Evolutionary conservation across 2,888 invertebrate genomes (phyloP), one percentile per base, ranked within the genome.

Genomic region (Augochlorella aurata): DNA sequence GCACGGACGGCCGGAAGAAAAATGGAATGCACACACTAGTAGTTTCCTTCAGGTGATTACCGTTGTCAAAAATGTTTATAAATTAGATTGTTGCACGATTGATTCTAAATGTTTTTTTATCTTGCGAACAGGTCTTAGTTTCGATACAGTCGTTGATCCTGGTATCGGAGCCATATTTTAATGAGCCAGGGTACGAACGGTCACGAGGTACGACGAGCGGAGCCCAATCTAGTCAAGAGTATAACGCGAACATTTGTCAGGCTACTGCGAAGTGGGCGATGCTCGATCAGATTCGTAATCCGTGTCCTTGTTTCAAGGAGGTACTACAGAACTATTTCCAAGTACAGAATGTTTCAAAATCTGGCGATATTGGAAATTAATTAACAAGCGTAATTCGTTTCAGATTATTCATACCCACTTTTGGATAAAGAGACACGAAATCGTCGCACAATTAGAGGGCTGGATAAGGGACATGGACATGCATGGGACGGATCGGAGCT

Each of bases 181-280:
- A 98, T 94, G 98, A 98, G 94, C 98, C 98, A 29, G 98, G 98
- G 74, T 98, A 98, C 94, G 98, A 98, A 94, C 95, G 98, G 89
- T 97, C 97, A 89, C 96, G 98, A 80, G 98, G 98, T 84, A 98
- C 98, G 54, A 96, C 97, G 82, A 96, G 97, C 38, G 98, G 98
- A 88, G 97, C 96, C 88, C 97, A 97, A 93, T 98, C 97, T 92
- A 98, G 98, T 85, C 96, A 97, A 90, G 98, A 98, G 94, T 99
- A 99, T 94, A 98, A 98, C 94, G 97, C 98, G 90, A 98, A 98
- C 94, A 98, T 99, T 91, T 97, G 97, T 94, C 98, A 98, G 94
- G 98, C 98, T 14, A 98, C 98, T 87, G 98, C 98, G 85, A 96
- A 98, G 92, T 99, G 98, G 98, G 98, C 98, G 85, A 98, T 99